Conservation (phyloP, 2,113 vertebrate genomes). For the Bubo blakistoni region DNA sequence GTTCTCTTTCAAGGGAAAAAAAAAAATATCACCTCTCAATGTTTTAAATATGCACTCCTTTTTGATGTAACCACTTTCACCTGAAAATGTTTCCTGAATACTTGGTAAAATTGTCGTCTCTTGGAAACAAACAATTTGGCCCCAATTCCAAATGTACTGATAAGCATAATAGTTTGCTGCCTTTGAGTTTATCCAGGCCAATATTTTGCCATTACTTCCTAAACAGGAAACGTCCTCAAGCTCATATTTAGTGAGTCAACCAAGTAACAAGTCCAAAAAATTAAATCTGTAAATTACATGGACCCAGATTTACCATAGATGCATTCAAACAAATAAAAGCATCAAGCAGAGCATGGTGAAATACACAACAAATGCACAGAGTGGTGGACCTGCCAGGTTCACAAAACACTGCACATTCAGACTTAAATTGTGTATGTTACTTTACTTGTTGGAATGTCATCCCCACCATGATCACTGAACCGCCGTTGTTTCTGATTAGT, state of each 20-base stretch:
- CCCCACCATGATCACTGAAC: conserved; percentile 96
- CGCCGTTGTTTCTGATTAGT: conserved; percentile 97
- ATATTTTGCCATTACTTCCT: background rate
- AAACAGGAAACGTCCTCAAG: background rate
- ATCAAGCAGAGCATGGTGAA: background rate
- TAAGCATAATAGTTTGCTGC: background rate
- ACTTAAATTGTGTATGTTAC: conserved; percentile 60
- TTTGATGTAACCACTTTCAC: background rate
- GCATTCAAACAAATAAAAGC: background rate
- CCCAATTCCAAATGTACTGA: background rate
- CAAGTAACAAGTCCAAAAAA: background rate
- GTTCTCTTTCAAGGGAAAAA: background rate
- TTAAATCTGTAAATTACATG: background rate
- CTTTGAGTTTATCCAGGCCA: background rate
- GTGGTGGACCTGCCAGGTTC: conserved; percentile 42
- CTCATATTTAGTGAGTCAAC: background rate
- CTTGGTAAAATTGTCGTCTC: background rate
- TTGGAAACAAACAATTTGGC: background rate
- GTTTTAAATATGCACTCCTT: background rate
- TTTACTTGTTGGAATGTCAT: conserved; percentile 73
- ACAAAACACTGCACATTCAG: conserved; percentile 70
- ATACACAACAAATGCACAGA: conserved; percentile 64
- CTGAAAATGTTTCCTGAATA: background rate
- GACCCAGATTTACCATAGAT: background rate
- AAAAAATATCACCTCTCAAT: background rate